These are phyloP conservation scores for Murina feae DNA, from an alignment of 2,113 vertebrate genomes.

Conservation along the genomic window DNA sequence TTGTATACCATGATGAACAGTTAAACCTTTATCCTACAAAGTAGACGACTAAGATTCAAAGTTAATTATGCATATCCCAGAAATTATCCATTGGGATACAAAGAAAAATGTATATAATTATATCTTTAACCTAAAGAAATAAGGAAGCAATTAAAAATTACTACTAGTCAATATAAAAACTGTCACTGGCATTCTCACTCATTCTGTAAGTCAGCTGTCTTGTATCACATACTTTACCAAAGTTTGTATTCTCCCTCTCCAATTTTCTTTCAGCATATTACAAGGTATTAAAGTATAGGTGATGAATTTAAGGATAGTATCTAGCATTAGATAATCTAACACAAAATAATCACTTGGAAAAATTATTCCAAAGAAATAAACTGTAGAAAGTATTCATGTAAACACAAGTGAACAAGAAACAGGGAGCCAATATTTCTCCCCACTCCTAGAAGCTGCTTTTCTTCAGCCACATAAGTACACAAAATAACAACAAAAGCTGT, in stretches of 20 bases:
- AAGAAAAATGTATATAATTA: background rate
- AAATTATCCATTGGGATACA: background rate
- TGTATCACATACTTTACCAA: background rate
- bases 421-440: background rate
- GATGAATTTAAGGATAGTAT: background rate
- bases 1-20: background rate
- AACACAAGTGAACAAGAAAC: constrained; percentile 5
- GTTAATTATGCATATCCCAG: background rate
- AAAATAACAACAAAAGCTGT: background rate
- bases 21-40: background rate
- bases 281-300: background rate
- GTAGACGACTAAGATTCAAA: background rate
- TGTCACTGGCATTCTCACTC: background rate
- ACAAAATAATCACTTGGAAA: constrained; percentile 35
- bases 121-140: constrained; percentile 18
- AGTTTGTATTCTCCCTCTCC: background rate
- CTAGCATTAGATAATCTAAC: background rate
- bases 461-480: background rate
- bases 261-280: background rate
- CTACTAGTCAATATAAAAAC: background rate
- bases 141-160: background rate
- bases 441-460: background rate
- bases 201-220: background rate
- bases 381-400: background rate
- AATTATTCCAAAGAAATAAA: constrained; percentile 20